Evolutionary conservation across 2,888 invertebrate genomes (phyloP).

Genomic region (Agriopis aurantiaria): DNA sequence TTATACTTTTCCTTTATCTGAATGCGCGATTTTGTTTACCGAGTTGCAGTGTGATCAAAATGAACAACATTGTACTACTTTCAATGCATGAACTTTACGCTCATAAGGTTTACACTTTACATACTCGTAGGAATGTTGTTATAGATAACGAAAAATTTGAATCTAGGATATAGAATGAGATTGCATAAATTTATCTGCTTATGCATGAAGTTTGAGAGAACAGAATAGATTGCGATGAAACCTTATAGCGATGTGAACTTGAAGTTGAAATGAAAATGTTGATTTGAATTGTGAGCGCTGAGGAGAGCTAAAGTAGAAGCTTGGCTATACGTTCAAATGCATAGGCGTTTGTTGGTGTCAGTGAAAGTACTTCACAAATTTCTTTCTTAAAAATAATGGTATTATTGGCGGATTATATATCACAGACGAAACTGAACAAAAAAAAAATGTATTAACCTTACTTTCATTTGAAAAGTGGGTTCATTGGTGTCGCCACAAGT

Average conservation of each 20-base stretch:
- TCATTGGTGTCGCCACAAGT: too few species aligned
- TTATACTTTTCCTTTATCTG: constrained; percentile 57
- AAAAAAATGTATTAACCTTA: too few species aligned
- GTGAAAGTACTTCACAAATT: neutral
- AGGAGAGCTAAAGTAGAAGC: neutral
- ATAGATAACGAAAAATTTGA: constrained; percentile 21
- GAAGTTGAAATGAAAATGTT: constrained; percentile 18
- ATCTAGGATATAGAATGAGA: constrained; percentile 17
- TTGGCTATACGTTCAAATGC: neutral
- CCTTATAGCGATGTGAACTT: neutral
- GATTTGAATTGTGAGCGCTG: constrained; percentile 10
- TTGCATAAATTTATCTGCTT: constrained; percentile 28
- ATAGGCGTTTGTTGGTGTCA: constrained; percentile 5
- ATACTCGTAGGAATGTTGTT: neutral
- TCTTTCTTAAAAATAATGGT: too few species aligned
- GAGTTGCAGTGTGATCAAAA: constrained; percentile 47
- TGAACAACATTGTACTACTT: constrained; percentile 33
- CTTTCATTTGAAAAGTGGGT: too few species aligned
- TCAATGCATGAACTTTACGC: constrained; percentile 27
- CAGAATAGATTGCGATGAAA: constrained; percentile 6
- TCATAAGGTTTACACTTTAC: constrained; percentile 11
- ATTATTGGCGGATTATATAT: too few species aligned
- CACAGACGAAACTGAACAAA: too few species aligned
- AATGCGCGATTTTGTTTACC: constrained; percentile 51
- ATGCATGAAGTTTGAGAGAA: constrained; percentile 26